These are phyloP conservation scores for Toxotes chatareus DNA, from an alignment of 2,113 vertebrate species.

Conservation along the genomic window DNA sequence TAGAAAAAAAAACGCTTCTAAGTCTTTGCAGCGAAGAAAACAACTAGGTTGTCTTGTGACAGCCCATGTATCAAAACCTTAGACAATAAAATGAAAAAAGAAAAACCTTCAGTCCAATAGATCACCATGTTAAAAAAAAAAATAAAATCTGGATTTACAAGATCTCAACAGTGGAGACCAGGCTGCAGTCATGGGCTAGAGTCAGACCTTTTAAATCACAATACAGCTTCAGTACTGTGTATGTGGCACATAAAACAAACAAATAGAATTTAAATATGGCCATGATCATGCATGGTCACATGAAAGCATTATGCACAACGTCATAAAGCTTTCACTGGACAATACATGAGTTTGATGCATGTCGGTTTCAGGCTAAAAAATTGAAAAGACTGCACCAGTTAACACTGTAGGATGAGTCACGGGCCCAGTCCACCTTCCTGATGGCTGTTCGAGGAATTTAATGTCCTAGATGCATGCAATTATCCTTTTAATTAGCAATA, in stretches of 20 bases:
- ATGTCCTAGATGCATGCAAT: constrained; percentile 86
- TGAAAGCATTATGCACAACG: background rate
- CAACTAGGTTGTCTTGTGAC: constrained; percentile 17
- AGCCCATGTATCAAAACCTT: constrained; percentile 12
- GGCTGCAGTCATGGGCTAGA: background rate
- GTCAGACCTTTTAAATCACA: background rate
- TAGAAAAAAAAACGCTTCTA: constrained; percentile 9
- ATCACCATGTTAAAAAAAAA: background rate
- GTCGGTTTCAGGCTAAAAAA: constrained; percentile 30
- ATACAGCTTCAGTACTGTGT: background rate
- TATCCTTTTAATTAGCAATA: constrained; percentile 86
- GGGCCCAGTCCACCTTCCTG: constrained; percentile 67
- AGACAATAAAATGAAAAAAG: background rate
- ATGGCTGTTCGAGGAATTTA: constrained; percentile 74
- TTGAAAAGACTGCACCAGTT: constrained; percentile 44
- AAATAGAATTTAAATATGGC: background rate
- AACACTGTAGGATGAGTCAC: constrained; percentile 47
- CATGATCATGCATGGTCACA: background rate
- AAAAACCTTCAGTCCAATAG: background rate
- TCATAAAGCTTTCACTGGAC: constrained; percentile 11
- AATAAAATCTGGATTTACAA: background rate
- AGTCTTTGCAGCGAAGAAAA: constrained; percentile 19
- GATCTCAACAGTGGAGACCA: background rate
- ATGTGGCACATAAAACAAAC: background rate
- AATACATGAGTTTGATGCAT: constrained; percentile 9